Percentiles rank a stretch among this genome's conserved stretches.
These are phyloP conservation scores for Sylvia atricapilla DNA, from an alignment of 2,113 vertebrate species.

Conservation along the genomic window DNA sequence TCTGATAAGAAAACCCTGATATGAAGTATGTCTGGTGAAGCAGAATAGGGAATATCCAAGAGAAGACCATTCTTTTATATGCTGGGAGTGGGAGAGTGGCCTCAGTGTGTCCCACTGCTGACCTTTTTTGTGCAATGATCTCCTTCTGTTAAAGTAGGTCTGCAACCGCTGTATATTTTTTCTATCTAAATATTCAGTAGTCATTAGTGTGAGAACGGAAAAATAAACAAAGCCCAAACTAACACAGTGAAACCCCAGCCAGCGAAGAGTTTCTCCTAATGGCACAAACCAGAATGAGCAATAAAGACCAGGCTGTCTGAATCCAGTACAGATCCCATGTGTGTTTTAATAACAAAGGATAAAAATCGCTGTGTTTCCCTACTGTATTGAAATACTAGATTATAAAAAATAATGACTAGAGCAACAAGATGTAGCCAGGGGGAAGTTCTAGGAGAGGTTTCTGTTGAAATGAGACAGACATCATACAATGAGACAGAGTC, in stretches of 20 bases:
- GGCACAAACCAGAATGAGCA: neutral
- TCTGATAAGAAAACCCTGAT: neutral
- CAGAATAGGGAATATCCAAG: neutral
- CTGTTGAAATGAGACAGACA: slow-evolving; percentile 7
- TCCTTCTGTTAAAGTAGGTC: neutral
- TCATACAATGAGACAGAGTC: neutral
- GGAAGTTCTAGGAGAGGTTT: neutral
- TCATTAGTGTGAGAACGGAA: neutral
- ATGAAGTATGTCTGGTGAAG: neutral
- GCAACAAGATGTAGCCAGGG: neutral
- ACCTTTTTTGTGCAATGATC: neutral
- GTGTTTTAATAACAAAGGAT: slow-evolving; percentile 2
- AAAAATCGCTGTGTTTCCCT: neutral
- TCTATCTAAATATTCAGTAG: neutral
- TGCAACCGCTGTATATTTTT: neutral
- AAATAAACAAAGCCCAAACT: neutral
- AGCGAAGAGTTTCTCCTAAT: neutral
- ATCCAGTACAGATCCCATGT: neutral
- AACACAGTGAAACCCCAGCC: neutral
- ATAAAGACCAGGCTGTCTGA: neutral
- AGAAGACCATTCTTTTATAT: neutral
- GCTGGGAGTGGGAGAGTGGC: neutral
- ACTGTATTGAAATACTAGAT: neutral
- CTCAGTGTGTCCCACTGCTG: neutral
- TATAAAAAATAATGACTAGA: slow-evolving; percentile 52